Evolutionary conservation across 23 tunicate species (phyloP), one percentile per base, ranked within the genome.

Genomic region (Phallusia fumigata): DNA sequence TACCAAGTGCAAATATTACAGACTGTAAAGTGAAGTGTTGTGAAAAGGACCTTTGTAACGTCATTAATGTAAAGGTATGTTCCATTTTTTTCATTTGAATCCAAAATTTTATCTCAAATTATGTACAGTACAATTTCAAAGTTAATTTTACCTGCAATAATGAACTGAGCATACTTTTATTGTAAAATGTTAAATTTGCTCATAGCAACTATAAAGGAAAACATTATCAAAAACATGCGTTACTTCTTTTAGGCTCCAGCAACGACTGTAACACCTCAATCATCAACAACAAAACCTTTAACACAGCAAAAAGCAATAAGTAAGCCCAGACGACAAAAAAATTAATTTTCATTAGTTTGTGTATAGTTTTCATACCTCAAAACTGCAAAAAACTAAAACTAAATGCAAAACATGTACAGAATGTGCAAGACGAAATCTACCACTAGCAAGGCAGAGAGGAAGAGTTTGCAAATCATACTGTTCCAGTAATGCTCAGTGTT

Each of bases 1-100:
- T 51, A 65, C 45, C 72, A 53, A 36, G 51, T 15, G 74, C 28
- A 28, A 74, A 87, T 24, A 45, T 87, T 13, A 49, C 85, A 26
- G n/a, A 30, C 31, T 87, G 90, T 35, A 81, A 87, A 30, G 80
- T 87, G 16, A 30, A 33, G 22, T 87, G 90, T 65, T 87, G 90
- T 44, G 65, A 50, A 31, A 33, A 52, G 6, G 78, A 87, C 74
- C 58, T 80, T 22, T 87, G 90, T 80, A 87, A 87, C 33, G 75
- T 53, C 30, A 75, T 76, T 8, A 73, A 79, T 0, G 53, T 30
- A 36, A 47, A 81, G 36, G 89, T 58, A 58, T 58, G 13, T 58
- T 3, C 28, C 13, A 21, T 58, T 8, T 24, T 21, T 58, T 1
- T 58, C 18, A 18, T 51, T 51, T 51, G 58, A 51, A 15, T 51